Conservation (phyloP, 2,113 vertebrate genomes). For the Alouatta palliata region DNA sequence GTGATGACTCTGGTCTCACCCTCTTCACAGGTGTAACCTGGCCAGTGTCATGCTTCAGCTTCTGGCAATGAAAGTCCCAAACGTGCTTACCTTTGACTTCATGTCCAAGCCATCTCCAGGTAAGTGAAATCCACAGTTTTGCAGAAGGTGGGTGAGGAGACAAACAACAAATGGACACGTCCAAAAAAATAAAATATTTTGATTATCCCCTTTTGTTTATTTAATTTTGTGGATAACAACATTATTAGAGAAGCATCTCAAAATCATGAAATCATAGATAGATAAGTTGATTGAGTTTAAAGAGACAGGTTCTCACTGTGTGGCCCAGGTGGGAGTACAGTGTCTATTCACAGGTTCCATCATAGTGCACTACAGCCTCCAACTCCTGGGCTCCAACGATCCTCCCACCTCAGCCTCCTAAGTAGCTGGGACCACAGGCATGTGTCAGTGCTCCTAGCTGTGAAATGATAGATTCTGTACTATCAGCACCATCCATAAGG, state of each 20-base stretch:
- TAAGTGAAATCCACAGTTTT: constrained; percentile 71
- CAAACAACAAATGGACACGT: background rate
- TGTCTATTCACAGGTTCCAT: background rate
- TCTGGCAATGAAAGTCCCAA: constrained; percentile 92
- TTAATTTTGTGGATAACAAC: background rate
- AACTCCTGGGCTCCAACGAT: background rate
- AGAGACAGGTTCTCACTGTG: background rate
- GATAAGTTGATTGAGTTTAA: background rate
- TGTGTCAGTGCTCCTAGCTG: background rate
- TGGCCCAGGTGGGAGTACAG: background rate
- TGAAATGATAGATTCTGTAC: background rate
- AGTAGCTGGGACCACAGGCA: background rate
- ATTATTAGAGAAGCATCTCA: background rate
- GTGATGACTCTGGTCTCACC: rapidly evolving
- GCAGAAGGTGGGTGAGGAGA: background rate
- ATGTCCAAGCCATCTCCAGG: constrained; percentile 97
- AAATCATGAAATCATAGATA: background rate
- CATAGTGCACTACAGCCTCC: background rate
- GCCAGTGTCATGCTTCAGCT: constrained; percentile 94
- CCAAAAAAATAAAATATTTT: background rate
- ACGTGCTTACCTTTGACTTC: constrained; percentile 97
- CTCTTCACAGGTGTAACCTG: constrained; percentile 91
- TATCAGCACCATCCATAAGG: rapidly evolving
- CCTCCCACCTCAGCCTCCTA: background rate
- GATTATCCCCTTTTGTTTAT: background rate